Evolutionary conservation across 2,797 vertebrate genomes (phyloP).

Genomic region (Lithobates pipiens): DNA sequence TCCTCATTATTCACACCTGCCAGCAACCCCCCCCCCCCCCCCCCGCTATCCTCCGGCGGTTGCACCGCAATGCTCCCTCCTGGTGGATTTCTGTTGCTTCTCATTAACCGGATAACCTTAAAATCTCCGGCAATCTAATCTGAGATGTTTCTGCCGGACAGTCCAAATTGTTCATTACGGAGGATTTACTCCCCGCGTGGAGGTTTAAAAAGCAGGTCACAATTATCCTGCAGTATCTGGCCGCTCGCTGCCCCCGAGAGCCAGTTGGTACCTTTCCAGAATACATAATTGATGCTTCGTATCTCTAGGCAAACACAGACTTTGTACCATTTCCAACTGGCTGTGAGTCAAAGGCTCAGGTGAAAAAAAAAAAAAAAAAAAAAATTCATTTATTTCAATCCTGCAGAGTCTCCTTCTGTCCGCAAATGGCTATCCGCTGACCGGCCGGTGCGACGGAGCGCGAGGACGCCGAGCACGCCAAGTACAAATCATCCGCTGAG

Average conservation of each 20-base stretch:
- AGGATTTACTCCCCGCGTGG: slow-evolving; percentile 10
- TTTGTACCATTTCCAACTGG: slow-evolving; percentile 45
- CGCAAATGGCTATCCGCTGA: not conserved
- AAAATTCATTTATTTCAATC: slow-evolving; percentile 46
- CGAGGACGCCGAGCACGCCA: not conserved
- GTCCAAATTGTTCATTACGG: slow-evolving; percentile 1
- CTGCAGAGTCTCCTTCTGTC: slow-evolving; percentile 40
- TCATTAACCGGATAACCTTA: slow-evolving; percentile 21
- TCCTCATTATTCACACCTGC: not conserved
- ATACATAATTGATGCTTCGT: slow-evolving; percentile 40
- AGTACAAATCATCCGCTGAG: not conserved
- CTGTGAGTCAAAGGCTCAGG: slow-evolving; percentile 46
- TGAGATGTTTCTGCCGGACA: slow-evolving; percentile 3
- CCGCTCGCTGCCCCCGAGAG: not conserved
- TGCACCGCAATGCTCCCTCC: not conserved
- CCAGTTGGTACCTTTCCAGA: slow-evolving; percentile 39
- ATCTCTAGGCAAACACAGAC: slow-evolving; percentile 50
- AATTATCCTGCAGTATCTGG: slow-evolving; percentile 14
- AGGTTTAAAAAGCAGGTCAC: slow-evolving; percentile 26
- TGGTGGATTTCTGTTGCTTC: not conserved
- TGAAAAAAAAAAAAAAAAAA: slow-evolving; percentile 37
- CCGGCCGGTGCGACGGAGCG: not conserved
- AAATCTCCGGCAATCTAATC: slow-evolving; percentile 24
- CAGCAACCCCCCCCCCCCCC: too few species aligned
- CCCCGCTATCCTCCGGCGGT: not conserved